Percentiles rank a stretch among this genome's conserved stretches.
These are phyloP conservation scores for Sturmia bella DNA, from an alignment of 2,888 invertebrate genomes.

Conservation along the genomic window DNA sequence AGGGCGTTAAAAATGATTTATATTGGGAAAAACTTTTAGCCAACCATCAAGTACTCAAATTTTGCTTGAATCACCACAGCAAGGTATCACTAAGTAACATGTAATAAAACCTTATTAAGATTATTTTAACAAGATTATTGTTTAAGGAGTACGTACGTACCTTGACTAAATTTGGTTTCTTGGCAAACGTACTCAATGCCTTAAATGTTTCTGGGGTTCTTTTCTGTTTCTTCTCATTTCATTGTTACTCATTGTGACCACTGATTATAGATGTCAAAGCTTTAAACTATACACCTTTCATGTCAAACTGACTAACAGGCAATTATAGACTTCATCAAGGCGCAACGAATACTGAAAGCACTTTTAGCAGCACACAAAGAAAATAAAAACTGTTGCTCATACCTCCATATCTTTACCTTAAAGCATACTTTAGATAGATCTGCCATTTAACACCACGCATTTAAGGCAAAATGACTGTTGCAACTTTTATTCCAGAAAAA, in stretches of 20 bases:
- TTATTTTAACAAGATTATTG: slow-evolving; percentile 48
- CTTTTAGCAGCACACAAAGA: background rate
- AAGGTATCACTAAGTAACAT: background rate
- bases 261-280: slow-evolving; percentile 70
- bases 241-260: slow-evolving; percentile 52
- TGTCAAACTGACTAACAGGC: slow-evolving; percentile 72
- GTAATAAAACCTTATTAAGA: slow-evolving; percentile 49
- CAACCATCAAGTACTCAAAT: slow-evolving; percentile 14
- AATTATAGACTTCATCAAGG: slow-evolving; percentile 72
- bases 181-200: slow-evolving; percentile 23
- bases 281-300: slow-evolving; percentile 70
- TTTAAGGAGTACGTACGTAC: slow-evolving; percentile 28
- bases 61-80: too few relatives aligned
- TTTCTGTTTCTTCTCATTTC: background rate
- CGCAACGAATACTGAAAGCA: slow-evolving; percentile 66
- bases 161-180: slow-evolving; percentile 9
- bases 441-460: slow-evolving; percentile 65
- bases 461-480: slow-evolving; percentile 51
- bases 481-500: slow-evolving; percentile 3
- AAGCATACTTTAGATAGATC: slow-evolving; percentile 41
- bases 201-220: background rate
- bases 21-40: slow-evolving; percentile 45
- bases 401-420: slow-evolving; percentile 33
- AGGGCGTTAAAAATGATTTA: slow-evolving; percentile 60
- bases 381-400: slow-evolving; percentile 49